Conservation (phyloP, 2,797 vertebrate species). For the Hirundo rustica region DNA sequence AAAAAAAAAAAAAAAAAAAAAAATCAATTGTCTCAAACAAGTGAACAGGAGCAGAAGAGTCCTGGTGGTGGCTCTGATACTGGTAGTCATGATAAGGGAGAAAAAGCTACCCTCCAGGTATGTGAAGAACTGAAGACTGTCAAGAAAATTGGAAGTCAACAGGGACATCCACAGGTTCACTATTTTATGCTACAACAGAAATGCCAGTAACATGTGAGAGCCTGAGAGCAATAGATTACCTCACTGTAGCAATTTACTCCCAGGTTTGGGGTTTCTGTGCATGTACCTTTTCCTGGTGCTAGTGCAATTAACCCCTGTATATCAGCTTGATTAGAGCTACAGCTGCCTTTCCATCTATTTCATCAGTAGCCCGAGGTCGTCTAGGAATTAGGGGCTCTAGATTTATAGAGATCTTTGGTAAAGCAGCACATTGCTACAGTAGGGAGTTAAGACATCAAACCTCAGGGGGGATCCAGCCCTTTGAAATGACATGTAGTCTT, state of each 20-base stretch:
- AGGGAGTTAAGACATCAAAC: conserved; percentile 59
- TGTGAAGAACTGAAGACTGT: neutral
- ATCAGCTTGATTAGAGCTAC: neutral
- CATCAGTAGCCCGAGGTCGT: conserved; percentile 43
- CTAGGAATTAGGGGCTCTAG: conserved; percentile 55
- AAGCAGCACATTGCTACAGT: conserved; percentile 31
- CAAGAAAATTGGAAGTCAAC: conserved; percentile 23
- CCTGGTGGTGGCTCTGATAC: neutral
- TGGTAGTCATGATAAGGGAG: neutral
- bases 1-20: neutral
- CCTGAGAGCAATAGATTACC: conserved; percentile 11
- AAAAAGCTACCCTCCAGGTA: neutral
- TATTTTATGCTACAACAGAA: neutral
- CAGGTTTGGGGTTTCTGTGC: conserved; percentile 4
- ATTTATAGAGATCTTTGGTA: conserved; percentile 46
- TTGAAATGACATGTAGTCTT: conserved; percentile 49
- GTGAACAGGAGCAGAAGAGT: neutral
- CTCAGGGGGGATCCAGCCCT: conserved; percentile 34
- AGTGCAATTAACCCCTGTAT: conserved; percentile 40
- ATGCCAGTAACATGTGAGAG: conserved; percentile 36
- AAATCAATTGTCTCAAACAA: neutral
- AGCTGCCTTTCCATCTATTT: neutral
- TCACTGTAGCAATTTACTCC: conserved; percentile 33
- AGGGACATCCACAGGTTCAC: neutral
- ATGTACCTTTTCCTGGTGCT: neutral